Evolutionary conservation across 2,888 invertebrate species (phyloP).

Genomic region (Frankliniella fusca): DNA sequence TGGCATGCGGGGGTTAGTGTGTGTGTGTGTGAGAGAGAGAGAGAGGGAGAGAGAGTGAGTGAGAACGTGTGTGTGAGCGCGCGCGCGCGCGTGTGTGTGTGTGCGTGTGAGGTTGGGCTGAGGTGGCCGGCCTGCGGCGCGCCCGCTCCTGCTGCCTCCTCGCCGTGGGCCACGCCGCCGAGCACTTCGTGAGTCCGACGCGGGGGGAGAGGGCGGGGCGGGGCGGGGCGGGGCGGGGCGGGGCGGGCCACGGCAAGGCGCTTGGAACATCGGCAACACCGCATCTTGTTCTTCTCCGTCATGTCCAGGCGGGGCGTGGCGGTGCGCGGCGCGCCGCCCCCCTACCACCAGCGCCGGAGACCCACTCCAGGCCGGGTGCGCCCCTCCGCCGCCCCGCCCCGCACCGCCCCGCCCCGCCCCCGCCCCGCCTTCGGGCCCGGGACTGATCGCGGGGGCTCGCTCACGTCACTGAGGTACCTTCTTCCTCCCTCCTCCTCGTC

Average conservation of each 20-base stretch:
- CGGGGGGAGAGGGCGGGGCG: not conserved
- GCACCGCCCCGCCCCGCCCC: not conserved
- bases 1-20: not conserved
- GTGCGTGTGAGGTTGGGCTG: not conserved
- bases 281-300: conserved; percentile 2
- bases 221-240: not conserved
- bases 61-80: no score
- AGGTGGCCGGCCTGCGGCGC: not conserved
- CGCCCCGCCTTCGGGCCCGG: not conserved
- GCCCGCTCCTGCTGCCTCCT: not conserved
- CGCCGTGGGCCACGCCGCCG: no score
- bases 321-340: not conserved
- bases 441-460: not conserved
- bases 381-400: no score
- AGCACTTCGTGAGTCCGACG: not conserved
- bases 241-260: not conserved
- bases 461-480: conserved; percentile 12
- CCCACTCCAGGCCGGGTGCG: not conserved
- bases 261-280: not conserved
- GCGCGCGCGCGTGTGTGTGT: not conserved
- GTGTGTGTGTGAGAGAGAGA: not conserved
- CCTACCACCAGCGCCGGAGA: not conserved
- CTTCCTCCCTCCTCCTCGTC: not conserved
- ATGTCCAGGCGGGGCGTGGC: conserved; percentile 14
- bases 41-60: not conserved